A percentile compares a stretch with the other conserved stretches of the same genome.
These are phyloP conservation scores for Notolabrus celidotus DNA, from an alignment of 2,797 vertebrate species.

Conservation along the genomic window DNA sequence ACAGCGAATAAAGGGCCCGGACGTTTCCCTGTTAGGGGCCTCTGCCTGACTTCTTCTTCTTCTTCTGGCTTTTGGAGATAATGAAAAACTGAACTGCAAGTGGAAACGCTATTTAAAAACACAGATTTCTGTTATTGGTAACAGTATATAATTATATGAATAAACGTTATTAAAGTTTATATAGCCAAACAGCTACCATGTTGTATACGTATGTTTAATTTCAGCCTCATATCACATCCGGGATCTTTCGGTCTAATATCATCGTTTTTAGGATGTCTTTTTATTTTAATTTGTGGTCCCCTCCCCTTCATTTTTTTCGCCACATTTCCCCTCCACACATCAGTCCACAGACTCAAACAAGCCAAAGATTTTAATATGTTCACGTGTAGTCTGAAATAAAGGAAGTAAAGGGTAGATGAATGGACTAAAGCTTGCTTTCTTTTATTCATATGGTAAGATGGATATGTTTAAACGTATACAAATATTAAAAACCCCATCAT, in stretches of 20 bases:
- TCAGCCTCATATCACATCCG: slow-evolving; percentile 82
- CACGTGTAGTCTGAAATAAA: slow-evolving; percentile 98
- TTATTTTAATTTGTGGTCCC: slow-evolving; percentile 55
- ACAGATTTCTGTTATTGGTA: slow-evolving; percentile 90
- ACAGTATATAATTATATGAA: slow-evolving; percentile 90
- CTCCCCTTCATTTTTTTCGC: slow-evolving; percentile 31
- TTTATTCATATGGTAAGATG: neutral
- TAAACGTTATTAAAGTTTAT: slow-evolving; percentile 92
- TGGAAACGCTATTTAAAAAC: slow-evolving; percentile 89
- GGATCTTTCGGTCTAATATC: slow-evolving; percentile 51
- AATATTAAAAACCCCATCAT: too few species aligned
- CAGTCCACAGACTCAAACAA: slow-evolving; percentile 86
- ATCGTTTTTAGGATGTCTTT: slow-evolving; percentile 69
- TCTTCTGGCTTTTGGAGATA: slow-evolving; percentile 48
- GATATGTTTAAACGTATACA: too few species aligned
- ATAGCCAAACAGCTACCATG: slow-evolving; percentile 97
- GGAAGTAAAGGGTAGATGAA: slow-evolving; percentile 60
- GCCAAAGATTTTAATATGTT: slow-evolving; percentile 99
- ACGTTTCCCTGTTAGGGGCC: slow-evolving; percentile 39
- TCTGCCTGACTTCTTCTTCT: slow-evolving; percentile 27
- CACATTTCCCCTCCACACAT: slow-evolving; percentile 55
- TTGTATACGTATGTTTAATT: slow-evolving; percentile 96
- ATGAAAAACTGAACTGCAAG: slow-evolving; percentile 47
- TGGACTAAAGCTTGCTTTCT: slow-evolving; percentile 49
- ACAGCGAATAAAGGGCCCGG: slow-evolving; percentile 87